Conservation (phyloP, 2,888 invertebrate genomes). For the Trichogramma dendrolimi region DNA sequence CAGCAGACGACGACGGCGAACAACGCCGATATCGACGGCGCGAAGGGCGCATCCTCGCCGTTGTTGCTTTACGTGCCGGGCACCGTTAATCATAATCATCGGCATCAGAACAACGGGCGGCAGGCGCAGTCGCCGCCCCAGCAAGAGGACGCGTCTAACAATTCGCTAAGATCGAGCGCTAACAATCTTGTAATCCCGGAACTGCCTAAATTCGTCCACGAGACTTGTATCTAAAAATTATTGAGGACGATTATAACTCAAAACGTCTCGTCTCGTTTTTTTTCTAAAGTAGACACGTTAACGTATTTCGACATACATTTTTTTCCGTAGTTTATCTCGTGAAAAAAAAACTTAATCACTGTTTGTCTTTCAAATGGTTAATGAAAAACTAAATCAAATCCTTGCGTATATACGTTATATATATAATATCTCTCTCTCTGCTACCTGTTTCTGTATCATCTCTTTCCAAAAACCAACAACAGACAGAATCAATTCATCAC, state of each 20-base stretch:
- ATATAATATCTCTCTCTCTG: too few species aligned
- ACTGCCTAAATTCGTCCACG: slow-evolving; percentile 65
- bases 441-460: too few species aligned
- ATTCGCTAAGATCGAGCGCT: slow-evolving; percentile 45
- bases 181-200: slow-evolving; percentile 55
- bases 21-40: slow-evolving; percentile 30
- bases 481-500: too few species aligned
- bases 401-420: too few species aligned
- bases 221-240: slow-evolving; percentile 63
- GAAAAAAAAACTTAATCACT: neutral
- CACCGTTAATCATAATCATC: slow-evolving; percentile 41
- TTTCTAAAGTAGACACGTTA: too few species aligned
- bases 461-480: too few species aligned
- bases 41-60: slow-evolving; percentile 47
- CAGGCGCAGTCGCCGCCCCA: slow-evolving; percentile 38
- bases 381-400: too few species aligned
- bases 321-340: neutral
- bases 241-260: too few species aligned
- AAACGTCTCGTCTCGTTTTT: neutral
- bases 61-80: slow-evolving; percentile 48
- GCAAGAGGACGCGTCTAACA: slow-evolving; percentile 42
- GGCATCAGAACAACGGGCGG: slow-evolving; percentile 40
- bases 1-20: slow-evolving; percentile 57
- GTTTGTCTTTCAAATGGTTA: slow-evolving; percentile 7
- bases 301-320: too few species aligned